Base-by-base conservation (phyloP, 2,888 invertebrate species). In the Laspeyria flexula region DNA sequence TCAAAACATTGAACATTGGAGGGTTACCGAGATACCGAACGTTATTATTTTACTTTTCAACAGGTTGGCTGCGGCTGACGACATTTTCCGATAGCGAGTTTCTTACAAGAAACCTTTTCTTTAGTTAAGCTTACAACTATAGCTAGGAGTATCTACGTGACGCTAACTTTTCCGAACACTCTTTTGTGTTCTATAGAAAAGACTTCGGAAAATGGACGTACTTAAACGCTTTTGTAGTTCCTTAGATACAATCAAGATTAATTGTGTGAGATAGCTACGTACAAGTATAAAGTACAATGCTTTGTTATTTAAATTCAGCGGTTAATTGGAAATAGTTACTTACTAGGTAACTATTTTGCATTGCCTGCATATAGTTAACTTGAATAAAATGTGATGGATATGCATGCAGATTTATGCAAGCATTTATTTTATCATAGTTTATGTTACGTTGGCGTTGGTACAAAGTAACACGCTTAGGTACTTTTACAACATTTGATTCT, bases 1-100 rank as follows among this genome's bases (percentile, higher is more conserved):
- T 70, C 70, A 74, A 57, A 69, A 69, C 69, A 69, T 64, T 64
- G 71, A 69, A 69, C 69, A 69, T 61, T 64, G 71, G 57, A 62
- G 75, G 65, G 68, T 65, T 64, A 68, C 56, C 40, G 41, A 57
- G 60, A 60, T 56, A 64, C 51, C 42, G 45, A 52, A 50, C 50
- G 38, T 54, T 64, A 71, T 65, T 68, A 65, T 60, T 71, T 64
- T 58, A 71, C 48, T 54, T 67, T 50, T 64, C 68, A 69, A 69
- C 68, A 69, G 68, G 68, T 69, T 64, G 68, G 37, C 44, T 21
- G 33, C 23, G 35, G n/a, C n/a, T 16, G 37, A 33, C 37, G 40
- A 60, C 31, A 65, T 64, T 51, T 50, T 49, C 45, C 35, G 52
- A 51, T 55, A 48, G 38, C 11, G 13, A 40, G 13, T 5, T 44